A percentile compares a stretch with the other conserved stretches of the same genome.
Evolutionary conservation across 2,888 invertebrate species (phyloP).

Genomic region (Lepetodrilus schrolli): DNA sequence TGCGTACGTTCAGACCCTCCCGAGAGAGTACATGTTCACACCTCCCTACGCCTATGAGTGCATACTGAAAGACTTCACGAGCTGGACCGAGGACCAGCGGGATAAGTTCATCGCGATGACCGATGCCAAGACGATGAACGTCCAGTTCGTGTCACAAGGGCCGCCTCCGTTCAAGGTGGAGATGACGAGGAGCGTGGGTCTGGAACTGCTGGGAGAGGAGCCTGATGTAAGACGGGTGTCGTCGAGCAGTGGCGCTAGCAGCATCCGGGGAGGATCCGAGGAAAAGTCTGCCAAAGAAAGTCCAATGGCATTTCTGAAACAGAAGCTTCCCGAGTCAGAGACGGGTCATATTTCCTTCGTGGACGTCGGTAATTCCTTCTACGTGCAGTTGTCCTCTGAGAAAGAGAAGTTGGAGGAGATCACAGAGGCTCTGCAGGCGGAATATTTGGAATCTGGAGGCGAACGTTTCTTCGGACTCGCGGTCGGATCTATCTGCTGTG

Average conservation of each 20-base stretch:
- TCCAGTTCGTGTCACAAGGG: slow-evolving; percentile 33
- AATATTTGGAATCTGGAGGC: slow-evolving; percentile 15
- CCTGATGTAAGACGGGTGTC: not conserved
- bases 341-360: slow-evolving; percentile 51
- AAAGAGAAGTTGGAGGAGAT: slow-evolving; percentile 48
- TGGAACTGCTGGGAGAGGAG: slow-evolving; percentile 38
- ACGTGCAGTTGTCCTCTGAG: slow-evolving; percentile 48
- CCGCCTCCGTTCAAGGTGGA: slow-evolving; percentile 40
- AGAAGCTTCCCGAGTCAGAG: slow-evolving; percentile 33
- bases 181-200: slow-evolving; percentile 41
- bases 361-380: slow-evolving; percentile 51
- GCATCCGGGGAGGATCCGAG: not conserved
- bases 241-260: not conserved
- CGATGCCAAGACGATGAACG: slow-evolving; percentile 42
- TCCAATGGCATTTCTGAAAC: slow-evolving; percentile 28
- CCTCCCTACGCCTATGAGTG: slow-evolving; percentile 50
- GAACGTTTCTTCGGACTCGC: not conserved
- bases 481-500: slow-evolving; percentile 52
- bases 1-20: slow-evolving; percentile 26
- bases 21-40: slow-evolving; percentile 36
- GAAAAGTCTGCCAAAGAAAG: not conserved
- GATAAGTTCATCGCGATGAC: slow-evolving; percentile 43
- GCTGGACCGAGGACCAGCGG: slow-evolving; percentile 40
- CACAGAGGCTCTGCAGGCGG: slow-evolving; percentile 41
- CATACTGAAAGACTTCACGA: slow-evolving; percentile 40